These are phyloP conservation scores for Vidua chalybeata DNA, from an alignment of 2,113 vertebrate species.

Conservation along the genomic window DNA sequence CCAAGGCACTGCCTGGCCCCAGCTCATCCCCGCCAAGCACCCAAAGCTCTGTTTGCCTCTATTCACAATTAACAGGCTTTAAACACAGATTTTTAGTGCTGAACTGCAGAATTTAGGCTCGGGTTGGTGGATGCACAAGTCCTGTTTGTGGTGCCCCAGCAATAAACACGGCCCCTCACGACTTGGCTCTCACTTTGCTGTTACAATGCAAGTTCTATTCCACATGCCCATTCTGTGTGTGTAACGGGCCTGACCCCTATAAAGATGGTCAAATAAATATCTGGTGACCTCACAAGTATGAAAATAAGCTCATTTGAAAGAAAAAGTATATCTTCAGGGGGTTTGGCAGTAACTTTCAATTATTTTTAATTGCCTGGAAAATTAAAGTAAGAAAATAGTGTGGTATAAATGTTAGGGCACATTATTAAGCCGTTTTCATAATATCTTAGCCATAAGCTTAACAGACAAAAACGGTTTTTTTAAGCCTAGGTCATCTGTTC, in stretches of 20 bases:
- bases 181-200: background rate
- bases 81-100: background rate
- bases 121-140: background rate
- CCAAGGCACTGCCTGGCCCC: background rate
- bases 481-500: constrained; percentile 42
- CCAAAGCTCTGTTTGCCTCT: background rate
- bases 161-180: background rate
- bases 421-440: constrained; percentile 59
- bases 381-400: constrained; percentile 61
- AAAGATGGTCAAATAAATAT: constrained; percentile 69
- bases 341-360: constrained; percentile 68
- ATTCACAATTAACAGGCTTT: background rate
- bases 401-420: constrained; percentile 53
- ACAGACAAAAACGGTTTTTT: constrained; percentile 49
- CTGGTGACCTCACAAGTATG: constrained; percentile 61
- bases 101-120: background rate
- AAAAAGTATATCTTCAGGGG: constrained; percentile 66
- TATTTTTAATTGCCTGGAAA: constrained; percentile 74
- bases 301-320: constrained; percentile 64
- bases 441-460: constrained; percentile 50
- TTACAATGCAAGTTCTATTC: constrained; percentile 53
- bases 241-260: constrained; percentile 52
- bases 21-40: background rate
- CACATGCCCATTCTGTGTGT: background rate
- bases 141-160: background rate